These are phyloP conservation scores for Steinernema scapterisci DNA, from an alignment of 2,888 invertebrate genomes.

Conservation along the genomic window DNA sequence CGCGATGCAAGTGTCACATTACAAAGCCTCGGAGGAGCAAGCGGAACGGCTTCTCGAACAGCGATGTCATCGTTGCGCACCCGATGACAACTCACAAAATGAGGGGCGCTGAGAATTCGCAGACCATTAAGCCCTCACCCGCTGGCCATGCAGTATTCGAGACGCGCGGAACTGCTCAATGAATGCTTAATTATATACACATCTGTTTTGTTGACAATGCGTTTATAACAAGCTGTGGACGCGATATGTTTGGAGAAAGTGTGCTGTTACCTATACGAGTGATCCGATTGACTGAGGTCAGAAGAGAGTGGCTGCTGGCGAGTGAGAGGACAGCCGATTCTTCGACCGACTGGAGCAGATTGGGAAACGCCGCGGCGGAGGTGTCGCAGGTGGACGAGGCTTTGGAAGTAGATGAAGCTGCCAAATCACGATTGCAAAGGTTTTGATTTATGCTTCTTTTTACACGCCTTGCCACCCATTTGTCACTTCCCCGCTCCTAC, in stretches of 20 bases:
- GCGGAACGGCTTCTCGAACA: not conserved
- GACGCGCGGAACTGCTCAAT: constrained; percentile 31
- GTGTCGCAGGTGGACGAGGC: too few species aligned
- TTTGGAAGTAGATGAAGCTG: not conserved
- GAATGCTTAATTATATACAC: constrained; percentile 33
- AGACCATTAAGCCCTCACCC: constrained; percentile 23
- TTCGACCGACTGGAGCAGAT: too few species aligned
- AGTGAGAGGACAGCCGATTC: too few species aligned
- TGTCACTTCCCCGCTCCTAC: not conserved
- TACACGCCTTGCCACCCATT: not conserved
- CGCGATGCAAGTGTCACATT: constrained; percentile 25
- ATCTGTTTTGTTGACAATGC: constrained; percentile 26
- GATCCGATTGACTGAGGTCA: too few species aligned
- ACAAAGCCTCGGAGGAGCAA: not conserved
- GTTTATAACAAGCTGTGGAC: constrained; percentile 1
- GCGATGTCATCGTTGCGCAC: constrained; percentile 19
- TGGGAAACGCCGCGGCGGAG: too few species aligned
- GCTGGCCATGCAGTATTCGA: constrained; percentile 19
- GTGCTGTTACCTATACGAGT: not conserved
- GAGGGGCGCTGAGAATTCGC: constrained; percentile 29
- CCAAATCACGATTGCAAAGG: not conserved
- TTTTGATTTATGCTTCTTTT: constrained; percentile 14
- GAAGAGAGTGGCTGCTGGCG: too few species aligned
- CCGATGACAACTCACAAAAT: constrained; percentile 21
- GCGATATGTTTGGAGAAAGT: constrained; percentile 2